Evolutionary conservation across 1,140 invertebrate species (phyloP).

Genomic region (Lysiphlebus fabarum): DNA sequence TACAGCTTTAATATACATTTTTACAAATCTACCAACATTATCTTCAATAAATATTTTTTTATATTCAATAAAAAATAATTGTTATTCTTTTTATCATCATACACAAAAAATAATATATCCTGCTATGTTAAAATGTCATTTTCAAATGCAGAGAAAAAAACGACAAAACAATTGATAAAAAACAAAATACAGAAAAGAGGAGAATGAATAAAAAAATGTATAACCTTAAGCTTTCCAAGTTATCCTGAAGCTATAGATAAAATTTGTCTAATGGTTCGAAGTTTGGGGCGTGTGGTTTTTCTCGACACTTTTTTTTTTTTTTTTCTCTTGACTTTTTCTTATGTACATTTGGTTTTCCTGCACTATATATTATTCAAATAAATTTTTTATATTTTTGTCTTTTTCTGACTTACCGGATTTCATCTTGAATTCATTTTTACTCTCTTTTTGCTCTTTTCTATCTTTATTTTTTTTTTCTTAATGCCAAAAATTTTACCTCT

Average conservation of each 20-base stretch:
- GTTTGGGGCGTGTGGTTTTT: slow-evolving; percentile 21
- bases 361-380: slow-evolving; percentile 18
- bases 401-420: slow-evolving; percentile 5
- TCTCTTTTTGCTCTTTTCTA: slow-evolving; percentile 20
- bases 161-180: background rate
- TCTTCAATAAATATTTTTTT: too few relatives aligned
- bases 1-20: too few relatives aligned
- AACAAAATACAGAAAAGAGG: slow-evolving; percentile 4
- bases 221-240: slow-evolving; percentile 31
- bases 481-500: slow-evolving; percentile 9
- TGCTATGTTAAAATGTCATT: too few relatives aligned
- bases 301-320: slow-evolving; percentile 10
- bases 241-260: slow-evolving; percentile 42
- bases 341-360: background rate
- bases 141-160: background rate
- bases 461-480: slow-evolving; percentile 23
- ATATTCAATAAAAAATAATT: too few relatives aligned
- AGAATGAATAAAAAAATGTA: slow-evolving; percentile 12
- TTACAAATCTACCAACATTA: too few relatives aligned
- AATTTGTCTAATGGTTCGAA: slow-evolving; percentile 50
- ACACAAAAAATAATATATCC: too few relatives aligned
- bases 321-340: background rate
- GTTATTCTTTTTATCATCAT: too few relatives aligned
- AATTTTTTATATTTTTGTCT: slow-evolving; percentile 1
- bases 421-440: slow-evolving; percentile 24